A percentile compares a stretch with the other conserved stretches of the same genome.
Conservation (phyloP, 2,888 invertebrate genomes). For the Drosophila emarginata region DNA sequence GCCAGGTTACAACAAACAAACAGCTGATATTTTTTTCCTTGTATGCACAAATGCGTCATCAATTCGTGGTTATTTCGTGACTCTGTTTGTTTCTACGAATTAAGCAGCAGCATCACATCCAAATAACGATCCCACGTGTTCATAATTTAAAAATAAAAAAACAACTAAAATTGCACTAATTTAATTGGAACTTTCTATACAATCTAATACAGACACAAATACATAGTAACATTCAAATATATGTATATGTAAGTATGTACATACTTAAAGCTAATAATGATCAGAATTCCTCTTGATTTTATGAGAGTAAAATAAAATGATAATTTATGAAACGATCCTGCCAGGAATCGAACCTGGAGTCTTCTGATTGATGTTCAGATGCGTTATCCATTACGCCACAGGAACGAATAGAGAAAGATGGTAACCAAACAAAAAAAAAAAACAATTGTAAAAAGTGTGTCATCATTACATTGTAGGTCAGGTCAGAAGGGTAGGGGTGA, state of each 20-base stretch:
- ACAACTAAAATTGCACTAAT: too few relatives aligned
- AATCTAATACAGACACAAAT: too few relatives aligned
- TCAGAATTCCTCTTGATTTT: too few relatives aligned
- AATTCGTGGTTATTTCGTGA: neutral
- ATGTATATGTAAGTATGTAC: too few relatives aligned
- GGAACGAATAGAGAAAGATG: slow-evolving; percentile 67
- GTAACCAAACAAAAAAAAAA: neutral
- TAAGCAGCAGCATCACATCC: neutral
- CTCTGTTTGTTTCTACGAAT: neutral
- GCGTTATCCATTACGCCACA: slow-evolving; percentile 83
- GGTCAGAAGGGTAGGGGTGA: neutral
- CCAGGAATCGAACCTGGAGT: slow-evolving; percentile 83
- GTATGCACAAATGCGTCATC: slow-evolving; percentile 4
- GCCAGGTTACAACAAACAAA: slow-evolving; percentile 5
- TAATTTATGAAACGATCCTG: slow-evolving; percentile 77
- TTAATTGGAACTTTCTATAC: too few relatives aligned
- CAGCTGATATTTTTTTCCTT: slow-evolving; percentile 5
- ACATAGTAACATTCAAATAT: too few relatives aligned
- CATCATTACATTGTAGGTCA: neutral
- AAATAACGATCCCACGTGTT: neutral
- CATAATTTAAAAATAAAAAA: neutral
- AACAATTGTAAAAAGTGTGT: too few relatives aligned
- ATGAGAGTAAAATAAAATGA: too few relatives aligned
- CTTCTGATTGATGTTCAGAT: slow-evolving; percentile 83
- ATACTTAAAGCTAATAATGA: too few relatives aligned